phyloP scores from a whole-genome alignment of 1,140 invertebrate genomes.

The Ruditapes philippinarum region DNA sequence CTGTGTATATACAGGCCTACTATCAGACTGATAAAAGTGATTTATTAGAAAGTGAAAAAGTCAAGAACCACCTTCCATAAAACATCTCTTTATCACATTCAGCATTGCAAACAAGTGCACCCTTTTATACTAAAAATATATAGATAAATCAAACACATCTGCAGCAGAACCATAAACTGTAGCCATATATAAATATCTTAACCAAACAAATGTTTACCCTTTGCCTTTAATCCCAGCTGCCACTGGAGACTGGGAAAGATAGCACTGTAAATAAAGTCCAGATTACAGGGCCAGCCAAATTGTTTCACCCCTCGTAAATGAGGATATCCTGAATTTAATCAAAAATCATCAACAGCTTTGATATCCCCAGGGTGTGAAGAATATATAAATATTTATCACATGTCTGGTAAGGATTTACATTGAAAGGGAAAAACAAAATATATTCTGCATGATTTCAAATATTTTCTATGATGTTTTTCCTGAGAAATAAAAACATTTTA shows the following conservation, averaged over 20 bases:
- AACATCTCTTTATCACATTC: too few relatives aligned
- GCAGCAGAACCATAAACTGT: too few relatives aligned
- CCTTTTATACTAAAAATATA: too few relatives aligned
- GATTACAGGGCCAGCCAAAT: not conserved
- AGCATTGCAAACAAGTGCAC: too few relatives aligned
- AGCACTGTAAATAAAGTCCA: not conserved
- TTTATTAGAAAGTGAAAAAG: too few relatives aligned
- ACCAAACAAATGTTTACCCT: not conserved
- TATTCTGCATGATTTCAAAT: too few relatives aligned
- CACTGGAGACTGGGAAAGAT: not conserved
- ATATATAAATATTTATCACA: not conserved
- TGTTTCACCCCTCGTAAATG: not conserved
- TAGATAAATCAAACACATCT: too few relatives aligned
- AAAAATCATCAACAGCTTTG: not conserved
- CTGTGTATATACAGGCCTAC: too few relatives aligned
- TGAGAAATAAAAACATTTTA: too few relatives aligned
- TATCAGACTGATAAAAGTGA: too few relatives aligned
- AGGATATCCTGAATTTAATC: conserved; percentile 10
- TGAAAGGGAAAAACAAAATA: not conserved
- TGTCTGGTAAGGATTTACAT: not conserved
- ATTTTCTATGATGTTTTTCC: too few relatives aligned
- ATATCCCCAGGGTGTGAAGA: not conserved
- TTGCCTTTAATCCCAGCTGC: not conserved
- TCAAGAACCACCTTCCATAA: too few relatives aligned
- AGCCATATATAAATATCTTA: not conserved